phyloP scores from a whole-genome alignment of 2,888 invertebrate species.

The Cantharis lateralis region DNA sequence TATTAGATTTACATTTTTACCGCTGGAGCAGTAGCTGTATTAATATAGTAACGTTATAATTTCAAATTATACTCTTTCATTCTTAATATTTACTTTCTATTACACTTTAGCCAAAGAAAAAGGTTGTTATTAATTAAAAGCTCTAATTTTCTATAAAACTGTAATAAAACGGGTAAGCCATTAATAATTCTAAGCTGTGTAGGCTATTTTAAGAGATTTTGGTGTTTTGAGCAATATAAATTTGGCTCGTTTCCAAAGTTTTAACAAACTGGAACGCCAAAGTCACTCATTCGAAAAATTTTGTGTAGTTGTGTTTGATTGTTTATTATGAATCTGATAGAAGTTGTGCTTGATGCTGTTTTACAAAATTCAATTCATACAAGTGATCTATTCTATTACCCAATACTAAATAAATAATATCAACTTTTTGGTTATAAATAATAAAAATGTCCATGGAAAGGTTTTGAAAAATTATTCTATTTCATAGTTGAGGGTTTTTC shows the following conservation, averaged over 20 bases:
- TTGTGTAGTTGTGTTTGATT: slow-evolving; percentile 12
- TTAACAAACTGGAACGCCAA: slow-evolving; percentile 18
- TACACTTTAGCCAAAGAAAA: background rate
- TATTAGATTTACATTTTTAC: no score
- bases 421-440: background rate
- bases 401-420: background rate
- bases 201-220: slow-evolving; percentile 20
- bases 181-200: slow-evolving; percentile 26
- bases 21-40: no score
- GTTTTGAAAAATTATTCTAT: background rate
- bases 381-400: background rate
- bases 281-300: slow-evolving; percentile 16
- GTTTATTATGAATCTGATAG: slow-evolving; percentile 5
- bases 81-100: background rate
- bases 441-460: background rate
- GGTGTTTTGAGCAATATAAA: slow-evolving; percentile 23
- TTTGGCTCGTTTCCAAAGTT: slow-evolving; percentile 23
- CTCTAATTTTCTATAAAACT: background rate
- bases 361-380: background rate
- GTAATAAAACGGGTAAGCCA: slow-evolving; percentile 23
- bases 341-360: background rate
- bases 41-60: no score
- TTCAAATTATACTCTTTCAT: no score
- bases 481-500: background rate
- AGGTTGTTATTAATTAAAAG: background rate